Base-by-base conservation (phyloP, 2,888 invertebrate species). In the Emmelina monodactyla region DNA sequence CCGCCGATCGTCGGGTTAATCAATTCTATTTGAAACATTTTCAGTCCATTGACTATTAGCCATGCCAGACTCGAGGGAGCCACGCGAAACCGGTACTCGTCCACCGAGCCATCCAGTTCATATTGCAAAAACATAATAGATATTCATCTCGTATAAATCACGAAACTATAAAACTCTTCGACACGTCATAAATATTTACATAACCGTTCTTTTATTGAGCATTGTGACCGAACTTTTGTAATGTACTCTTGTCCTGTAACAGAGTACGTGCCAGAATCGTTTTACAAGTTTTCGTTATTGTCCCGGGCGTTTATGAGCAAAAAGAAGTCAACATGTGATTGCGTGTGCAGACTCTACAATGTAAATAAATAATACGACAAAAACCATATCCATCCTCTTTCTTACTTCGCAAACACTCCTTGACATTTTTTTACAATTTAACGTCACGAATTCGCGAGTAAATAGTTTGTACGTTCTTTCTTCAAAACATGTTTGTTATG, bases 41-140 rank as follows among this genome's bases (percentile, higher is more conserved):
- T 58, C 56, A 61, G 58, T 57, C 59, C 62, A 66, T 69, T 71
- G 63, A 67, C 50, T 57, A 58, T 51, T n/a, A 47, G 50, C 53
- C 56, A 55, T 47, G 62, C 66, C 58, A 78, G 78, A 78, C 78
- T 57, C 40, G 50, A 57, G 47, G 78, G 78, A 76, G 78, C 78
- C 76, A 54, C 45, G 46, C 46, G 45, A 55, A 72, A 75, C 75
- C 72, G 72, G 76, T 75, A 63, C 46, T 41, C 37, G 37, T n/a
- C 19, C 12, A 12, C 13, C 25, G 25, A 25, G 25, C n/a, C n/a
- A 9, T 10, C n/a, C 11, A 25, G n/a, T 11, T 25, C 3, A 25
- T 11, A 25, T 7, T n/a, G n/a, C 25, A 25, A 25, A 25, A 4
- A 7, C 9, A 25, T 25, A 25, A 25, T 25, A 25, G 25, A 25